Percentiles rank a stretch among this genome's conserved stretches.
These are phyloP conservation scores for Entomobrya proxima DNA, from an alignment of 2,888 invertebrate species.

Conservation along the genomic window DNA sequence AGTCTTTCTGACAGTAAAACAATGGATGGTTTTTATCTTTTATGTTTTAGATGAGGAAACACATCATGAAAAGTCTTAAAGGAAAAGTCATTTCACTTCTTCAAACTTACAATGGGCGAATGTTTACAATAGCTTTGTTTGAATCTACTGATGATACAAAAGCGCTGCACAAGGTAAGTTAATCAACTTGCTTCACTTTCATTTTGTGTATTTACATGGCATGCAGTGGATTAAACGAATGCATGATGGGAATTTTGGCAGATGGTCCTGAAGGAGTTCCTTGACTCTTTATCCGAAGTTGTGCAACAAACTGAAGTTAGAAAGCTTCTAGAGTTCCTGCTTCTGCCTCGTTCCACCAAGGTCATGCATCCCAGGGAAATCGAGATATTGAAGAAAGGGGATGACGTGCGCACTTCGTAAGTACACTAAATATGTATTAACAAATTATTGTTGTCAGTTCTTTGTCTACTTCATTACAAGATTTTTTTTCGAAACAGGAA, in stretches of 20 bases:
- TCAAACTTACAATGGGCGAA: conserved; percentile 46
- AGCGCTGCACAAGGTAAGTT: conserved; percentile 41
- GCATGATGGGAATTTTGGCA: background rate
- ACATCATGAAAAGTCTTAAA: conserved; percentile 50
- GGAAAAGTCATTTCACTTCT: conserved; percentile 39
- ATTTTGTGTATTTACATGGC: background rate
- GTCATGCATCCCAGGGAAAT: conserved; percentile 54
- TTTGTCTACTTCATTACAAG: background rate
- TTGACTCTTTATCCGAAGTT: conserved; percentile 27
- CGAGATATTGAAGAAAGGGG: conserved; percentile 30
- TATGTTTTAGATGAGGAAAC: conserved; percentile 42
- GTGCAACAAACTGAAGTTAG: conserved; percentile 27
- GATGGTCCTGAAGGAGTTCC: conserved; percentile 44
- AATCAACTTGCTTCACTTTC: background rate
- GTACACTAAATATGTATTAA: background rate
- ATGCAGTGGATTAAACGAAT: too few species aligned
- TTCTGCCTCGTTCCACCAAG: conserved; percentile 49
- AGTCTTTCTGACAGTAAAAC: too few species aligned
- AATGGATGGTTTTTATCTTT: too few species aligned
- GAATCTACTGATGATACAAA: conserved; percentile 59
- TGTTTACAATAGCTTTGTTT: conserved; percentile 53
- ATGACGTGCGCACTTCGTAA: conserved; percentile 51
- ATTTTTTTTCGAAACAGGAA: conserved; percentile 17
- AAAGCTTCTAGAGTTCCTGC: conserved; percentile 52
- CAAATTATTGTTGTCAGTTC: background rate